These are phyloP conservation scores for Sander vitreus DNA, from an alignment of 2,113 vertebrate species.

Conservation along the genomic window DNA sequence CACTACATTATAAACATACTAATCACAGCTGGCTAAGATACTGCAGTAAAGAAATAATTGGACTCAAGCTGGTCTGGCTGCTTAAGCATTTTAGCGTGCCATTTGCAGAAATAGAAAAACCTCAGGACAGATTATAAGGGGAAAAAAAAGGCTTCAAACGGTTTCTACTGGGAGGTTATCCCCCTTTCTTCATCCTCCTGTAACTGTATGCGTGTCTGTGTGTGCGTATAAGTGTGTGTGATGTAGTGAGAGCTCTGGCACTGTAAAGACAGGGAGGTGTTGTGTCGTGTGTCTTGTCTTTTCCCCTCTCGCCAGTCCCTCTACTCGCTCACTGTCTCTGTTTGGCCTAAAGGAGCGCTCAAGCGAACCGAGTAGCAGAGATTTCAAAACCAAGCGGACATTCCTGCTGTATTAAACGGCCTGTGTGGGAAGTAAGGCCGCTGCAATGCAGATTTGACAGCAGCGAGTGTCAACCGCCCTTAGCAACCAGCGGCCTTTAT, in stretches of 20 bases:
- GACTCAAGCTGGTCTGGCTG: conserved; percentile 76
- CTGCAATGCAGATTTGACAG: conserved; percentile 45
- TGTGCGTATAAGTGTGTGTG: conserved; percentile 47
- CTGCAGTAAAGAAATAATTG: conserved; percentile 79
- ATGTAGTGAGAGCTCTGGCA: conserved; percentile 50
- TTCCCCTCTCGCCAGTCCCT: background rate
- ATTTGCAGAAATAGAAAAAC: conserved; percentile 70
- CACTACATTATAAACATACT: conserved; percentile 81
- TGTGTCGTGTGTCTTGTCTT: conserved; percentile 44
- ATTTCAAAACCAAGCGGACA: conserved; percentile 35
- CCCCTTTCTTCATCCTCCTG: conserved; percentile 37
- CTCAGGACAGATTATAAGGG: conserved; percentile 64
- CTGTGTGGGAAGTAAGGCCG: conserved; percentile 41
- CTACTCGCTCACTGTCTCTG: conserved; percentile 15
- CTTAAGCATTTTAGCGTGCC: conserved; percentile 69
- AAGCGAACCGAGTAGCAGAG: conserved; percentile 34
- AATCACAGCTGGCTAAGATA: conserved; percentile 80
- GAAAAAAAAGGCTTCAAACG: conserved; percentile 19
- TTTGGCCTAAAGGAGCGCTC: conserved; percentile 52
- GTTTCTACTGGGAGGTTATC: conserved; percentile 55
- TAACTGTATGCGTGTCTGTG: conserved; percentile 30
- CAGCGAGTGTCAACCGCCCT: background rate
- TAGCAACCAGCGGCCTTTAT: background rate
- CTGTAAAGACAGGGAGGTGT: conserved; percentile 57
- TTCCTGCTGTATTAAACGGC: conserved; percentile 43